Conservation (phyloP, 2,113 vertebrate species). For the Candoia aspera region DNA sequence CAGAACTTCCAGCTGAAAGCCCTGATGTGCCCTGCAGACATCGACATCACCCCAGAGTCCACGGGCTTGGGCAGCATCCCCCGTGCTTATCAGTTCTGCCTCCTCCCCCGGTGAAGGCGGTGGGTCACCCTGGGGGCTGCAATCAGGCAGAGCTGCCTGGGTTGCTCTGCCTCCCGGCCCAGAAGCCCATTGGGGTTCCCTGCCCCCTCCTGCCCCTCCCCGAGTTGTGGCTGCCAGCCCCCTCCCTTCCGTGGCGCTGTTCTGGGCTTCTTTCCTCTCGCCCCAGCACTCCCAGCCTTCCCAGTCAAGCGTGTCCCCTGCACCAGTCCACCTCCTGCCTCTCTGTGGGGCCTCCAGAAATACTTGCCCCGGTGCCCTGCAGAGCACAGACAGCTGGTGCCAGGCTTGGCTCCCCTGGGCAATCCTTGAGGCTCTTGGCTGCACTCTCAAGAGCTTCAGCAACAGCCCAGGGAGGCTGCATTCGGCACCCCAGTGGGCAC, state of each 20-base stretch:
- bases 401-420: background rate
- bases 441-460: no score
- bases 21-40: constrained; percentile 22
- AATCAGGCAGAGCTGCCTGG: background rate
- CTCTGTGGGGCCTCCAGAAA: background rate
- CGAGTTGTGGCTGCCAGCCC: background rate
- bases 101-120: constrained; percentile 30
- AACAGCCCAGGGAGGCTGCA: background rate
- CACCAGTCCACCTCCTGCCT: background rate
- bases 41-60: constrained; percentile 50
- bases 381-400: background rate
- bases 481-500: background rate
- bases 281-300: background rate
- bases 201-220: background rate
- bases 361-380: background rate
- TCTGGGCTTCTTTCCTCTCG: background rate
- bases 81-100: constrained; percentile 40
- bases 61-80: constrained; percentile 49
- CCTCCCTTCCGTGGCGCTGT: background rate
- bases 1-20: constrained; percentile 60
- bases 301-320: background rate
- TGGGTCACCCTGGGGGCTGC: background rate
- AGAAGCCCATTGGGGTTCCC: background rate
- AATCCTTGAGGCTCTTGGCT: no score
- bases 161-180: background rate